Conservation (phyloP, 1,140 invertebrate species). For the Heliconius himera region DNA sequence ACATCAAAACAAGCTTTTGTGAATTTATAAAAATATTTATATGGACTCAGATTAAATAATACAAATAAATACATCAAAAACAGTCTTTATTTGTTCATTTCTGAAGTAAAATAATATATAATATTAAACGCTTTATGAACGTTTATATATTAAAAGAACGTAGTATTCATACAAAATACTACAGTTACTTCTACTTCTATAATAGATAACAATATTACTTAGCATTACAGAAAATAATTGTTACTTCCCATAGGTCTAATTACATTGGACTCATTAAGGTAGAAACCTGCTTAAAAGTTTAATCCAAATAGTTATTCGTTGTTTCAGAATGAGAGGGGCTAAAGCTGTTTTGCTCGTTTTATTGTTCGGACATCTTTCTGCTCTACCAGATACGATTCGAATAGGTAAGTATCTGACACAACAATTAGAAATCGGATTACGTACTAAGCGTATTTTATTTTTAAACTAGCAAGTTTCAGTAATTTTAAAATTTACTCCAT, state of each 20-base stretch:
- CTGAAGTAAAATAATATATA: neutral
- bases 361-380: constrained; percentile 76
- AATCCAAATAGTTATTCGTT: constrained; percentile 48
- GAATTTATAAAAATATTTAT: constrained; percentile 18
- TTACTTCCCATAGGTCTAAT: neutral
- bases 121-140: neutral
- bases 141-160: neutral
- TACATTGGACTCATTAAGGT: constrained; percentile 6
- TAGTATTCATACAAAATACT: neutral
- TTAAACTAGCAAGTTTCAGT: neutral
- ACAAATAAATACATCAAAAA: neutral
- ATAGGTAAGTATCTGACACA: constrained; percentile 65
- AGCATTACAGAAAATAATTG: neutral
- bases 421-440: neutral
- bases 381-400: constrained; percentile 77
- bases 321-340: constrained; percentile 73
- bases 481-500: neutral
- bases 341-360: constrained; percentile 66
- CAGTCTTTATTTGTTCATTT: neutral
- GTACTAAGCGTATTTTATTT: neutral
- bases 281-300: constrained; percentile 23
- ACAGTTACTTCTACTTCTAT: neutral
- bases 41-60: neutral
- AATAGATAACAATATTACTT: neutral
- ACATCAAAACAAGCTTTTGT: constrained; percentile 16